Conservation (phyloP, 2,797 vertebrate genomes). For the Morus bassanus region DNA sequence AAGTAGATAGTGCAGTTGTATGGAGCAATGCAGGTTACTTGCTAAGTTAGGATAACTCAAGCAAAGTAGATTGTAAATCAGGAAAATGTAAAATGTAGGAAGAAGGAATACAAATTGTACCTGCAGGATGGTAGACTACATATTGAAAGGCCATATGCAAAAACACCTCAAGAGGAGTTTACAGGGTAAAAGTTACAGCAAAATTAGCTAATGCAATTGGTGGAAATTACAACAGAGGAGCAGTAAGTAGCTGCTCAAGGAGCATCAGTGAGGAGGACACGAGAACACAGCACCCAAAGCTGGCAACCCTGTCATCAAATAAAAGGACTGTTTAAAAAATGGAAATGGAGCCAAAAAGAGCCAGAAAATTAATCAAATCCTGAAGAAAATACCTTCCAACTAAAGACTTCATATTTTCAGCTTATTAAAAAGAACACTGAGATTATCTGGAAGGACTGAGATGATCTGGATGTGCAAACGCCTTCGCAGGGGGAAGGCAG, state of each 20-base stretch:
- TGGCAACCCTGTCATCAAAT: neutral
- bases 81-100: neutral
- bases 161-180: neutral
- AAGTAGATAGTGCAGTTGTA: neutral
- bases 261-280: neutral
- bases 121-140: neutral
- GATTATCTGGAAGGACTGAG: neutral
- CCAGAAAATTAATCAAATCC: neutral
- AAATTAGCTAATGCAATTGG: neutral
- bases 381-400: neutral
- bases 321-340: neutral
- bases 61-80: neutral
- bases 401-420: neutral
- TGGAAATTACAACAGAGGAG: neutral
- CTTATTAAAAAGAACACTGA: neutral
- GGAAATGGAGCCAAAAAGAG: neutral
- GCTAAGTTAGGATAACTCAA: neutral
- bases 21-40: neutral
- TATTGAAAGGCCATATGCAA: neutral
- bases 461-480: neutral
- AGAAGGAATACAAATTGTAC: neutral
- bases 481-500: accelerated
- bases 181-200: neutral
- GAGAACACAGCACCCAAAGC: neutral
- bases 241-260: neutral